These are phyloP conservation scores for Dorcus parallelipipedus DNA, from an alignment of 2,888 invertebrate species.

Conservation along the genomic window DNA sequence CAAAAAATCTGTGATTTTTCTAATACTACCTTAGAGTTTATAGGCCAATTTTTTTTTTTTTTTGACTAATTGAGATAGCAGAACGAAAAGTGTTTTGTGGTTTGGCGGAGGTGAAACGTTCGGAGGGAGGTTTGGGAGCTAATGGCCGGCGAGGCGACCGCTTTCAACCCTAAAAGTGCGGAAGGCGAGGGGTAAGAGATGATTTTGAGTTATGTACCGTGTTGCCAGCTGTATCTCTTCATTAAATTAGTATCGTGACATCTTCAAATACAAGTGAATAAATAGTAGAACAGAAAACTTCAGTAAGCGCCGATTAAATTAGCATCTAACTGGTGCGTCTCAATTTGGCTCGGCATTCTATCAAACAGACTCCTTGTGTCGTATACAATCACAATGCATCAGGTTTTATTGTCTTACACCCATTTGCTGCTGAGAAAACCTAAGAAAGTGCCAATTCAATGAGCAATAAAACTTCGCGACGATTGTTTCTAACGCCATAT, in stretches of 20 bases:
- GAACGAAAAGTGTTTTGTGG: constrained; percentile 7
- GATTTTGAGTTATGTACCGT: constrained; percentile 26
- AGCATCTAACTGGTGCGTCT: constrained; percentile 40
- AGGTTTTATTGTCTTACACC: constrained; percentile 52
- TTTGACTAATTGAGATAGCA: constrained; percentile 11
- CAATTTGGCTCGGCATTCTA: constrained; percentile 43
- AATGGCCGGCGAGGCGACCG: constrained; percentile 28
- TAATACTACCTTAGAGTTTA: not conserved
- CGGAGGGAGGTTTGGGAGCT: constrained; percentile 17
- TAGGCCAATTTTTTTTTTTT: not conserved
- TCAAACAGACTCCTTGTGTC: constrained; percentile 45
- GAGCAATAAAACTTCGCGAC: constrained; percentile 49
- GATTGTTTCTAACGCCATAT: constrained; percentile 47
- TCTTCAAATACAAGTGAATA: not conserved
- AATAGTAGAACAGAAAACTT: constrained; percentile 3
- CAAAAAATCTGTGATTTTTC: not conserved
- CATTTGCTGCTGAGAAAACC: constrained; percentile 48
- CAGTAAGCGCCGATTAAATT: constrained; percentile 34
- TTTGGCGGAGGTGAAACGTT: constrained; percentile 5
- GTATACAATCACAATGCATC: constrained; percentile 51
- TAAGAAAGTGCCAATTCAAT: constrained; percentile 52
- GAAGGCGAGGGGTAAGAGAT: constrained; percentile 22
- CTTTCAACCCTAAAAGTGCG: constrained; percentile 28
- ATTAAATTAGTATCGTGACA: constrained; percentile 11
- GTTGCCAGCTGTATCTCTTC: constrained; percentile 22